Conservation (phyloP, 2,797 vertebrate genomes). For the Mormyrus proboscirostris region DNA sequence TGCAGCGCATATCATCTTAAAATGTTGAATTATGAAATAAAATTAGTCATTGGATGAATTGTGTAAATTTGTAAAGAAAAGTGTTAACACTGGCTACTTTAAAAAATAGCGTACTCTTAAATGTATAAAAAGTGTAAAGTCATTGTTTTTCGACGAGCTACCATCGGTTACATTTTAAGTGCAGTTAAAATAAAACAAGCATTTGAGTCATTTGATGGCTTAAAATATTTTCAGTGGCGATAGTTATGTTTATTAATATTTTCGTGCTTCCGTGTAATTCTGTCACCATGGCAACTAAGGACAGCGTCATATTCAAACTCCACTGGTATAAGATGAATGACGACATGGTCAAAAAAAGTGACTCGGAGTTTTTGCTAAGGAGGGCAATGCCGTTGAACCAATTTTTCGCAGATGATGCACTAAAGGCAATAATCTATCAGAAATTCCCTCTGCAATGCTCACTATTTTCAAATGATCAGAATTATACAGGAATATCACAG, state of each 20-base stretch:
- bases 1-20: neutral
- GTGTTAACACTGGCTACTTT: neutral
- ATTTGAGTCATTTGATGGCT: neutral
- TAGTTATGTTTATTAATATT: neutral
- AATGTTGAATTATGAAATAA: neutral
- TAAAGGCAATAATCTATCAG: neutral
- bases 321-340: neutral
- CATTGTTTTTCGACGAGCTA: neutral
- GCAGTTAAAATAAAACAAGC: neutral
- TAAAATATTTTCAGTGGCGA: neutral
- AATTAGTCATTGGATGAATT: neutral
- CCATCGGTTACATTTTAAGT: neutral
- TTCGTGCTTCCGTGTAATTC: neutral
- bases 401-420: neutral
- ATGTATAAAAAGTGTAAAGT: neutral
- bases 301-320: constrained; percentile 3
- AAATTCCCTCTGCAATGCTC: neutral
- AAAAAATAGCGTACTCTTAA: neutral
- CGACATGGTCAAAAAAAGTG: neutral
- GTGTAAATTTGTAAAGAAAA: neutral
- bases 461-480: neutral
- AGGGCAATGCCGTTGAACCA: neutral
- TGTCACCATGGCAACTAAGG: constrained; percentile 15
- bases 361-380: neutral
- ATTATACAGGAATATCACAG: neutral